Base-by-base conservation (phyloP, 2,888 invertebrate genomes). In the Synergus gifuensis region DNA sequence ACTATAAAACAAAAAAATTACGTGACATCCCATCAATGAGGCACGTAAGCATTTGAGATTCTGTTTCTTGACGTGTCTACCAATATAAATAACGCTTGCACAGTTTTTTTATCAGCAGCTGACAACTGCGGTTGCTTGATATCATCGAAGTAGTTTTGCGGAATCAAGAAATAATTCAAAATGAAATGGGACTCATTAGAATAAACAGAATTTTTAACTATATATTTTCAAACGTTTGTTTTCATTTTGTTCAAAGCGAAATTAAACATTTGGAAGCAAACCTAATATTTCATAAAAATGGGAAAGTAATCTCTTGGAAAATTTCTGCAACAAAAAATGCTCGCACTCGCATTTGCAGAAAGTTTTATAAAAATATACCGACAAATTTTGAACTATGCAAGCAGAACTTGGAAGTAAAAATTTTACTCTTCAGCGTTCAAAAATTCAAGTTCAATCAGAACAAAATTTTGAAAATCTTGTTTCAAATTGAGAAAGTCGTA, bases 11-110 rank as follows among this genome's bases (percentile, higher is more conserved):
- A 36, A 36, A 54, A 36, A 54, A n/a, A n/a, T 36, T 54, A 54
- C 54, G 73, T 73, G 73, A 73, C 54, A 73, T 69, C 49, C 16
- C 16, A 69, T 69, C 14, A 69, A 36, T 73, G 73, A 73, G 36
- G 73, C 49, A 73, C 49, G 28, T 54, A 54, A 73, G n/a, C 36
- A 73, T 73, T 73, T 73, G 54, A 73, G 73, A 73, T 73, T 73
- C 73, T 40, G 8, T n/a, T 73, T 73, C 54, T 28, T 54, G 54
- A 73, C 73, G 73, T 73, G 54, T 73, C 73, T 73, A 54, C 49
- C 36, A 49, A 36, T 73, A 73, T 73, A 73, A 73, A 73, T 73
- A 73, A n/a, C 54, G n/a, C 49, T 69, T 73, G 36, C 49, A 54
- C 28, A 69, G 7, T 22, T 8, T 14, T 36, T 67, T 67, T 67